Percentiles rank a stretch among this genome's conserved stretches.
These are phyloP conservation scores for Theropithecus gelada DNA, from an alignment of 2,113 vertebrate species.

Conservation along the genomic window DNA sequence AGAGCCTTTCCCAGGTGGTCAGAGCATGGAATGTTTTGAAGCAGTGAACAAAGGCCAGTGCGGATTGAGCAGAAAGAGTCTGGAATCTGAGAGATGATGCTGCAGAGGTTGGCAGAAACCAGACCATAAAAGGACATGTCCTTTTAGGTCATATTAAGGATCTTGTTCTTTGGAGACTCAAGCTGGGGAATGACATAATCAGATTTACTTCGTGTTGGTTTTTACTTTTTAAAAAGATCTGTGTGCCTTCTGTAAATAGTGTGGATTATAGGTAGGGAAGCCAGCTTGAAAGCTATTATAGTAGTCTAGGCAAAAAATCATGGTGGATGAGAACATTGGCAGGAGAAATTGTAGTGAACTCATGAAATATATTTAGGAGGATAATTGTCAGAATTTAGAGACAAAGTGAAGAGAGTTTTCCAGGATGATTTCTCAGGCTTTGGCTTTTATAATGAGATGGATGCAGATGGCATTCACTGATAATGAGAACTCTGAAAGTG, in stretches of 20 bases:
- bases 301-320: not conserved
- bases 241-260: not conserved
- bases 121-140: not conserved
- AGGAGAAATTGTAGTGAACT: not conserved
- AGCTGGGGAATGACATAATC: not conserved
- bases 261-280: not conserved
- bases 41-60: not conserved
- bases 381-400: conserved; percentile 15
- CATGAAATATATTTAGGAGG: not conserved
- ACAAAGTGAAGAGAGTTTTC: not conserved
- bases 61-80: not conserved
- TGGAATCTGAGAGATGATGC: not conserved
- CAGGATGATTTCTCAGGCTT: not conserved
- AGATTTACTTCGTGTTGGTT: not conserved
- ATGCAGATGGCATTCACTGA: not conserved
- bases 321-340: not conserved
- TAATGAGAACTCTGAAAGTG: not conserved
- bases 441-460: not conserved
- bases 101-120: not conserved
- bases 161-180: conserved; percentile 14
- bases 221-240: not conserved
- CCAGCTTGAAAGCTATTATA: conserved; percentile 11
- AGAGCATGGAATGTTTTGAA: not conserved
- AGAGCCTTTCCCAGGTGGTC: not conserved
- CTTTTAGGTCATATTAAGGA: not conserved